Conservation (phyloP, 2,113 vertebrate species). For the Bungarus multicinctus region DNA sequence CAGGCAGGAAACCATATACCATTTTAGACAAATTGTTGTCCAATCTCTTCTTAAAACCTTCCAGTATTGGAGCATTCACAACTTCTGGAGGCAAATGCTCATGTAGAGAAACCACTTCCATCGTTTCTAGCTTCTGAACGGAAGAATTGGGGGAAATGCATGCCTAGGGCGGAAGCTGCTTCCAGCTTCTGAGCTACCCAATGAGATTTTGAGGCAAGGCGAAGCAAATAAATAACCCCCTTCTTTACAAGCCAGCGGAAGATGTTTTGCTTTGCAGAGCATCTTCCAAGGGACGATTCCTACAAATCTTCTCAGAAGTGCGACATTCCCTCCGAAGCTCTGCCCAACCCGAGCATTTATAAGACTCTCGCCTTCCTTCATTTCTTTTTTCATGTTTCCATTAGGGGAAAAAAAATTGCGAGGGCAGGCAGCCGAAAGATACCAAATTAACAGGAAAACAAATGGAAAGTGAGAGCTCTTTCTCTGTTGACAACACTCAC, state of each 20-base stretch:
- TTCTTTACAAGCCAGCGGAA: not conserved
- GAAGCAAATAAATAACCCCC: not conserved
- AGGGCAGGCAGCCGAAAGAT: conserved; percentile 41
- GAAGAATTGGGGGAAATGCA: not conserved
- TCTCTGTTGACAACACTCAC: conserved; percentile 62
- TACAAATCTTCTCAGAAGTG: not conserved
- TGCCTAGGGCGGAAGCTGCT: not conserved
- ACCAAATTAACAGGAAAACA: conserved; percentile 65
- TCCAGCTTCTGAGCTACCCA: not conserved
- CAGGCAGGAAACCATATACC: too few relatives aligned
- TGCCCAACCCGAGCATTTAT: conserved; percentile 33
- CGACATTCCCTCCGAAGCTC: not conserved
- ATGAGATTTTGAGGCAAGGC: not conserved
- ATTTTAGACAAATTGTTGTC: too few relatives aligned
- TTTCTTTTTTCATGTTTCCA: conserved; percentile 58
- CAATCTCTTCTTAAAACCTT: too few relatives aligned
- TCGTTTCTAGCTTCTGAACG: not conserved
- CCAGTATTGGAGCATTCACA: too few relatives aligned
- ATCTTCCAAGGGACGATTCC: not conserved
- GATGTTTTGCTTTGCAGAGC: not conserved
- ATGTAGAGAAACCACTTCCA: not conserved
- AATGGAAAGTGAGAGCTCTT: conserved; percentile 65
- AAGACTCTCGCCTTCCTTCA: conserved; percentile 42
- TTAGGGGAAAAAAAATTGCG: conserved; percentile 28
- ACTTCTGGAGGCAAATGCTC: not conserved